phyloP scores from a whole-genome alignment of 2,888 invertebrate species.

The Meteorus cinctellus region DNA sequence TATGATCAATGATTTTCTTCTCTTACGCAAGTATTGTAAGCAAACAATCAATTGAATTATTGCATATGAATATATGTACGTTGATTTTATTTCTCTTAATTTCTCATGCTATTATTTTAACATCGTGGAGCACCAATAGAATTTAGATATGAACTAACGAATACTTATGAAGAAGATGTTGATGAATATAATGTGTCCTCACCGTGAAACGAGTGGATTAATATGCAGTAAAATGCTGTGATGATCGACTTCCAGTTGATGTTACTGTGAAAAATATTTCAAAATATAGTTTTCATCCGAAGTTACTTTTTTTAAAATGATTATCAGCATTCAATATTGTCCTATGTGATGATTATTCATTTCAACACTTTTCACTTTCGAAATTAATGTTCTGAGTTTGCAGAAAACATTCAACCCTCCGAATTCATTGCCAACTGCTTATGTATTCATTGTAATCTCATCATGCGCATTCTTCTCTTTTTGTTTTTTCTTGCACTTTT shows the following conservation, averaged over 20 bases:
- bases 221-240: neutral
- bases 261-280: neutral
- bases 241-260: neutral
- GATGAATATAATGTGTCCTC: constrained; percentile 13
- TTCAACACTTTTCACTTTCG: neutral
- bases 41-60: neutral
- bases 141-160: constrained; percentile 1
- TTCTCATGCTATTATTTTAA: neutral
- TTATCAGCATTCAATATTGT: neutral
- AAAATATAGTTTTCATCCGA: neutral
- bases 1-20: neutral
- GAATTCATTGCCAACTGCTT: neutral
- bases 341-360: neutral
- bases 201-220: constrained; percentile 20
- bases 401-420: neutral
- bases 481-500: neutral
- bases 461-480: neutral
- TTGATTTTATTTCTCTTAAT: neutral
- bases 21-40: constrained; percentile 29
- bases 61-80: neutral
- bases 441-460: neutral
- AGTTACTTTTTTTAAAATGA: constrained; percentile 10
- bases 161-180: neutral
- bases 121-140: neutral
- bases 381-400: neutral